Percentiles rank a stretch among this genome's conserved stretches.
These are phyloP conservation scores for Sisor rabdophorus DNA, from an alignment of 2,113 vertebrate genomes.

Conservation along the genomic window DNA sequence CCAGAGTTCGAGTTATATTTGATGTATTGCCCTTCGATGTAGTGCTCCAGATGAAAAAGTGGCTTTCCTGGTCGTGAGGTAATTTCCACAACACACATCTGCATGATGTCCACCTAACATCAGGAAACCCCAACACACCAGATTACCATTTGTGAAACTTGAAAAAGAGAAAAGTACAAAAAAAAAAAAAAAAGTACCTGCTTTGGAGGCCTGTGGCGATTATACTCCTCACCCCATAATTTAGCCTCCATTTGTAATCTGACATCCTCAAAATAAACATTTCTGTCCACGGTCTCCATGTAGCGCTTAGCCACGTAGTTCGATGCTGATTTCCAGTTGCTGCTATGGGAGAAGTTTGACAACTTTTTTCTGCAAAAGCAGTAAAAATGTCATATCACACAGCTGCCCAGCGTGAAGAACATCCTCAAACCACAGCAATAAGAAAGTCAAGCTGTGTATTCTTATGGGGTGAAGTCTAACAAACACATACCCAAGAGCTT, in stretches of 20 bases:
- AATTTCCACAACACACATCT: constrained; percentile 92
- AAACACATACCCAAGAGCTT: neutral
- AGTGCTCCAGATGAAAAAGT: constrained; percentile 93
- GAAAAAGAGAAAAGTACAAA: neutral
- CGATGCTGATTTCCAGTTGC: constrained; percentile 90
- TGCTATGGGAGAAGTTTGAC: constrained; percentile 90
- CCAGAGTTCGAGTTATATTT: constrained; percentile 99
- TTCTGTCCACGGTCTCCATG: constrained; percentile 80
- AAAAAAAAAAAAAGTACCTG: constrained; percentile 71
- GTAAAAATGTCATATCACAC: neutral
- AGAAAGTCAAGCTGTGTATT: neutral
- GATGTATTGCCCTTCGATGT: constrained; percentile 97
- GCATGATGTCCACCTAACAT: constrained; percentile 92
- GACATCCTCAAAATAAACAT: constrained; percentile 95
- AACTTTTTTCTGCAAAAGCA: constrained; percentile 84
- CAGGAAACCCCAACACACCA: neutral
- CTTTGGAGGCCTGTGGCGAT: constrained; percentile 91
- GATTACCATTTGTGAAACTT: neutral
- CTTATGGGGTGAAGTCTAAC: neutral
- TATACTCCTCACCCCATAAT: constrained; percentile 97
- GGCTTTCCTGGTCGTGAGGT: constrained; percentile 75
- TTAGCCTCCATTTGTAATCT: constrained; percentile 96
- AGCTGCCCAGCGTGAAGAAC: neutral
- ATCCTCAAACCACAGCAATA: constrained; percentile 15
- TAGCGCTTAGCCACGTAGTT: constrained; percentile 94